Conservation (phyloP, 2,113 vertebrate genomes). For the Scopus umbretta region DNA sequence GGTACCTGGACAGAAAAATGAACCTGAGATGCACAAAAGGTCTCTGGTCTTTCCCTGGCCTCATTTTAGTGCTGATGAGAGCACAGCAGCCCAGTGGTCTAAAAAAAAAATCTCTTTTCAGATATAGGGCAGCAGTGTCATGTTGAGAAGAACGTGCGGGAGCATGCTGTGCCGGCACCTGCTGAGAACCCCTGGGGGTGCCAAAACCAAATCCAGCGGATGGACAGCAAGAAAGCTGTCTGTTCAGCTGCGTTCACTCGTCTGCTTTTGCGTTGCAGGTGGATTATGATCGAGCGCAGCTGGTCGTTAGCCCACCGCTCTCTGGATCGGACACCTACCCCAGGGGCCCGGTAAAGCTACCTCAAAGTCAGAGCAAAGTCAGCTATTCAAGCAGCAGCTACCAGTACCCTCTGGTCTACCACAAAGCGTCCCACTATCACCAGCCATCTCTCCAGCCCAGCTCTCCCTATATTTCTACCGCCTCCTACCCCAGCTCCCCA, state of each 20-base stretch:
- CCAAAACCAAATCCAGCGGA: rapidly evolving
- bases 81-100: background rate
- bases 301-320: conserved; percentile 85
- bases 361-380: conserved; percentile 90
- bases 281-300: conserved; percentile 88
- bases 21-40: background rate
- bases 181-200: rapidly evolving
- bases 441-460: conserved; percentile 85
- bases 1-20: background rate
- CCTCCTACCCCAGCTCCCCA: conserved; percentile 91
- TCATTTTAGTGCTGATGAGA: background rate
- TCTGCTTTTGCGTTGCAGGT: conserved; percentile 66
- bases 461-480: conserved; percentile 90
- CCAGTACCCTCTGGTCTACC: conserved; percentile 86
- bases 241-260: rapidly evolving
- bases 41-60: background rate
- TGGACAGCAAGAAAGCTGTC: background rate
- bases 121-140: background rate
- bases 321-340: conserved; percentile 88
- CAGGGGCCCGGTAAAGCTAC: conserved; percentile 90
- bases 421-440: conserved; percentile 87
- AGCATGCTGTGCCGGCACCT: rapidly evolving
- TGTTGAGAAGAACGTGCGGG: rapidly evolving
- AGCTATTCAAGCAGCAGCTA: conserved; percentile 83
- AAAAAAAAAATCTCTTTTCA: background rate